Percentiles rank a stretch among this genome's conserved stretches.
These are phyloP conservation scores for Acipenser transmontanus DNA, from an alignment of 2,797 vertebrate genomes.

Conservation along the genomic window DNA sequence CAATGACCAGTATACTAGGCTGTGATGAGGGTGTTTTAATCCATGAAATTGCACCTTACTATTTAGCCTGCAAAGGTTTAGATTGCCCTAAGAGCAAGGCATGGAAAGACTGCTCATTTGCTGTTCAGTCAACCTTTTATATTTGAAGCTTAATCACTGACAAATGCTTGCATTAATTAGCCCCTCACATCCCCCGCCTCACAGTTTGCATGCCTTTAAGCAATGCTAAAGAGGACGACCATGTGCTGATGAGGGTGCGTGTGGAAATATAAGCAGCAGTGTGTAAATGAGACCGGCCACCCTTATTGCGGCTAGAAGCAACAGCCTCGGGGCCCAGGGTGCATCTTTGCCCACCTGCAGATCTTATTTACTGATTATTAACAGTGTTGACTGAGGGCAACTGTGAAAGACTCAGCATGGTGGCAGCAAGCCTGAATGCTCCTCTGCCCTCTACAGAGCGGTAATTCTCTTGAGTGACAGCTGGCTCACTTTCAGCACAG, in stretches of 20 bases:
- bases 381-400: slow-evolving; percentile 61
- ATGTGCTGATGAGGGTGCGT: slow-evolving; percentile 17
- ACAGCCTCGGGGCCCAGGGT: slow-evolving; percentile 71
- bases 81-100: slow-evolving; percentile 82
- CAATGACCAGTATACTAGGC: slow-evolving; percentile 49
- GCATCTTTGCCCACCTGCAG: slow-evolving; percentile 73
- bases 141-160: slow-evolving; percentile 90
- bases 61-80: slow-evolving; percentile 75
- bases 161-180: slow-evolving; percentile 99
- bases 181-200: slow-evolving; percentile 62
- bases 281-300: slow-evolving; percentile 69
- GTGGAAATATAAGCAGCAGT: slow-evolving; percentile 61
- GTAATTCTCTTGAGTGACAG: slow-evolving; percentile 54
- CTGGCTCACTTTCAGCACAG: slow-evolving; percentile 30
- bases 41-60: slow-evolving; percentile 68
- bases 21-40: not conserved
- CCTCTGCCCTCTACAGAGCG: slow-evolving; percentile 44
- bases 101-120: slow-evolving; percentile 81
- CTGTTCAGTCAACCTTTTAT: slow-evolving; percentile 95
- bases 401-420: slow-evolving; percentile 62
- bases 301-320: slow-evolving; percentile 66
- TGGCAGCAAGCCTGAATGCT: slow-evolving; percentile 45
- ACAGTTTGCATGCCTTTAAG: slow-evolving; percentile 61
- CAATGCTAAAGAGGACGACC: slow-evolving; percentile 63
- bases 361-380: slow-evolving; percentile 83